Evolutionary conservation across 2,797 vertebrate genomes (phyloP).

Genomic region (Rhabdomys pumilio): DNA sequence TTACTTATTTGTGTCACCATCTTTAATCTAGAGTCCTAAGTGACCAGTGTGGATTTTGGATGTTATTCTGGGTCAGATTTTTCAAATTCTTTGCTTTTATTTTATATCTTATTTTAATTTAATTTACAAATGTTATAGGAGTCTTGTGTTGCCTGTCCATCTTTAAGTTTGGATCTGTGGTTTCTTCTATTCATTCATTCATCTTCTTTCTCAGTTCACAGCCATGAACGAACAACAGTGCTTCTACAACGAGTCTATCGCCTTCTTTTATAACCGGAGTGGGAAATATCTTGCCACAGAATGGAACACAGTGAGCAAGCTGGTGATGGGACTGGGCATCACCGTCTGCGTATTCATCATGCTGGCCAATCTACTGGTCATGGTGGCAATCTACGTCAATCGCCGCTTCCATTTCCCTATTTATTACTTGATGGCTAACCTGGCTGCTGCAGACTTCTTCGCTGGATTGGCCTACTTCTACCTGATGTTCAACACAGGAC

Average conservation of each 20-base stretch:
- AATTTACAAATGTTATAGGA: constrained; percentile 62
- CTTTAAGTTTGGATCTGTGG: constrained; percentile 83
- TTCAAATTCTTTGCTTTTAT: constrained; percentile 73
- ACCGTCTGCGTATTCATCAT: constrained; percentile 99
- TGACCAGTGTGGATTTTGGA: constrained; percentile 60
- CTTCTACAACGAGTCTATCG: constrained; percentile 98
- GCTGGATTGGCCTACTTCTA: constrained; percentile 99
- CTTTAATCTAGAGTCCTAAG: constrained; percentile 83
- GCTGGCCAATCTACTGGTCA: constrained; percentile 98
- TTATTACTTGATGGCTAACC: constrained; percentile 99
- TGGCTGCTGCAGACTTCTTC: constrained; percentile 99
- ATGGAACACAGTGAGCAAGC: constrained; percentile 97
- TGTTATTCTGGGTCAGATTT: constrained; percentile 71
- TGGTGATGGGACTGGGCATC: constrained; percentile 99
- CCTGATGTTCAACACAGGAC: constrained; percentile 99
- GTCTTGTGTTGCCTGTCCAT: not conserved
- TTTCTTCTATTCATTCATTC: constrained; percentile 55
- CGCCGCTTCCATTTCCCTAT: constrained; percentile 99
- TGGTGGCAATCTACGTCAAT: constrained; percentile 99
- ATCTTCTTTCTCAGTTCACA: constrained; percentile 86
- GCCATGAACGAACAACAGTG: constrained; percentile 94
- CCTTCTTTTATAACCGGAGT: constrained; percentile 99
- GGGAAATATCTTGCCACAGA: constrained; percentile 95
- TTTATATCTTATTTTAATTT: not conserved
- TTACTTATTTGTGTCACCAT: constrained; percentile 77